Conservation (phyloP, 2,113 vertebrate genomes). For the Melanotaenia duboulayi region DNA sequence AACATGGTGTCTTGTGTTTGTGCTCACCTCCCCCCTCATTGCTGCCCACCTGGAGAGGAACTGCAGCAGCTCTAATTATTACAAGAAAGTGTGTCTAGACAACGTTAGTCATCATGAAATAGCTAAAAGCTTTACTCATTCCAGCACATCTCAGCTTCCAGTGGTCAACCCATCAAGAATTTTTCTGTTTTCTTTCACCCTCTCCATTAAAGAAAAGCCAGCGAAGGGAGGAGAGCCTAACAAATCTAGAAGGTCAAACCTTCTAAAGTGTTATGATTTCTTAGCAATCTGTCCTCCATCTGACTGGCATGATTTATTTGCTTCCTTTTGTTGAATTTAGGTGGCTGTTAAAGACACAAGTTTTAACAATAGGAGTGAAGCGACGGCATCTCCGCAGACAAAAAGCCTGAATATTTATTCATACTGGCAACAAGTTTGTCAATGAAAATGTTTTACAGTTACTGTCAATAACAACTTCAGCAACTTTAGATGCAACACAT, state of each 20-base stretch:
- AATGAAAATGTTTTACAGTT: too few species aligned
- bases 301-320: not conserved
- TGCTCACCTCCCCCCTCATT: slow-evolving; percentile 8
- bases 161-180: slow-evolving; percentile 71
- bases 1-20: not conserved
- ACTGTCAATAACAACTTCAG: too few species aligned
- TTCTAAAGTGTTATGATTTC: not conserved
- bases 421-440: too few species aligned
- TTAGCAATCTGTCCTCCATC: not conserved
- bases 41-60: slow-evolving; percentile 2
- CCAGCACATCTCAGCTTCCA: slow-evolving; percentile 57
- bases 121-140: slow-evolving; percentile 45
- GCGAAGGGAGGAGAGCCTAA: slow-evolving; percentile 37
- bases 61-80: slow-evolving; percentile 5
- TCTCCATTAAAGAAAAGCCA: slow-evolving; percentile 52
- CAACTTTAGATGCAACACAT: too few species aligned
- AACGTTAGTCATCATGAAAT: slow-evolving; percentile 38
- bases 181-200: slow-evolving; percentile 49
- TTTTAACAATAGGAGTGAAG: too few species aligned
- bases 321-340: not conserved
- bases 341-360: too few species aligned
- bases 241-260: slow-evolving; percentile 35
- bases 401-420: too few species aligned
- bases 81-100: slow-evolving; percentile 27
- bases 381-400: too few species aligned